A percentile compares a stretch with the other conserved stretches of the same genome.
phyloP scores from a whole-genome alignment of 37 sponge, comb jelly and placozoan genomes.

The Diacarnus erythraeanus region DNA sequence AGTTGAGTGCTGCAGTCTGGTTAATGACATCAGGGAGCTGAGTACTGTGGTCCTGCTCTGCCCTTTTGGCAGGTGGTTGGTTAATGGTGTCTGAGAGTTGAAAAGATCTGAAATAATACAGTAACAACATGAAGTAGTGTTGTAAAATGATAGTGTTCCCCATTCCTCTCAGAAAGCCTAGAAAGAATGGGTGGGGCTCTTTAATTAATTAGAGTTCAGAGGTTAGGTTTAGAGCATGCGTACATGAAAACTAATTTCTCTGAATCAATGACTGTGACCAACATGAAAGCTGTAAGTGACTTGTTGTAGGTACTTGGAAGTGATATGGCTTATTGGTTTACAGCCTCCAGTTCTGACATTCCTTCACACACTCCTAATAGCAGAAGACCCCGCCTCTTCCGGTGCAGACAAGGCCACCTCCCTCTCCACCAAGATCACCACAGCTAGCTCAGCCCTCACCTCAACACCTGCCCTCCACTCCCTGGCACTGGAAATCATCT shows the following conservation, averaged over 20 bases:
- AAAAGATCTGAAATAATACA: neutral
- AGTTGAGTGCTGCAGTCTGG: neutral
- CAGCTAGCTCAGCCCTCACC: conserved; percentile 12
- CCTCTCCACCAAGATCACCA: conserved; percentile 24
- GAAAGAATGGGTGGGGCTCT: too few species aligned
- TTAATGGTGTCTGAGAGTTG: neutral
- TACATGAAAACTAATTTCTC: neutral
- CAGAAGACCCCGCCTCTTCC: conserved; percentile 14
- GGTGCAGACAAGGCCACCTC: neutral
- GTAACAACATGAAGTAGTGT: neutral
- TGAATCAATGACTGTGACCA: conserved; percentile 28
- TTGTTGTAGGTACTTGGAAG: neutral
- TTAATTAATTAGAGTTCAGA: too few species aligned
- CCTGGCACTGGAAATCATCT: conserved; percentile 48
- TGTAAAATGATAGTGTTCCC: too few species aligned
- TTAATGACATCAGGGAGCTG: neutral
- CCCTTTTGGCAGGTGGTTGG: too few species aligned
- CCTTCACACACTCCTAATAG: conserved; percentile 31
- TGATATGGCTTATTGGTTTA: neutral
- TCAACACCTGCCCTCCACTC: conserved; percentile 33
- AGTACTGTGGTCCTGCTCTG: too few species aligned
- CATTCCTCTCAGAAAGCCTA: too few species aligned
- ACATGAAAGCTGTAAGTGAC: conserved; percentile 13
- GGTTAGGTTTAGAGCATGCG: too few species aligned
- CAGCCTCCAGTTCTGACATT: conserved; percentile 9